Evolutionary conservation across 2,113 vertebrate species (phyloP), one percentile per base, ranked within the genome.

Genomic region (Notothenia rossii): DNA sequence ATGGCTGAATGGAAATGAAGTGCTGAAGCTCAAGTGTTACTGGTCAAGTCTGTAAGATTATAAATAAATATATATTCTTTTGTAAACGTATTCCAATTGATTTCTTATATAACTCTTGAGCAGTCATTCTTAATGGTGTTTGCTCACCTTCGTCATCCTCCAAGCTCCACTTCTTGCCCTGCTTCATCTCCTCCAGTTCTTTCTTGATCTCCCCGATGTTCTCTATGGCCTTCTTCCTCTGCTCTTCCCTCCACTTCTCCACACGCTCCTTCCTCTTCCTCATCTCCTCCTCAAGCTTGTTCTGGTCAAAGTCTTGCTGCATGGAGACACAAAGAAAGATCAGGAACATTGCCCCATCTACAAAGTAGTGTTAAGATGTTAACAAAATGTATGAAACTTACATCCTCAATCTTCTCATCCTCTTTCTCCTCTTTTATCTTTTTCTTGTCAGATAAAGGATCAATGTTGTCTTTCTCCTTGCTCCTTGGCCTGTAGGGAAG

Each of bases 231-330:
- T 98, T 99, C 91, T 98, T 99, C 85, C 98, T 96, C 82, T 99
- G 98, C 18, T 99, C 98, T 92, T 99, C 98, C 56, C 98, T 94
- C 98, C 98, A 99, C 55, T 99, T 99, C 89, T 99, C 98, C 84
- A 99, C 98, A 10, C 98, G 95, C 87, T 99, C 98, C 93, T 99
- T 99, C 80, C 98, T 95, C 86, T 99, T 99, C 89, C 98, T 97
- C 98, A 99, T 99, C 95, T 99, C 98, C 85, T 99, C 98, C 87
- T 99, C 98, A 67, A 99, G 94, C 62, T 99, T 99, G 91, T 99
- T 99, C 91, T 99, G 98, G 91, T 99, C 98, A 95, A 99, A 99
- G 88, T 99, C 98, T 96, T 99, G 80, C 18, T 64, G 79, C 82
- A 53, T 12, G 8, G 14, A 40, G 36, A 63, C n/a, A 73, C 0